These are phyloP conservation scores for Desmophyllum pertusum DNA, from an alignment of 92 coral and sea anemone genomes.

Conservation along the genomic window DNA sequence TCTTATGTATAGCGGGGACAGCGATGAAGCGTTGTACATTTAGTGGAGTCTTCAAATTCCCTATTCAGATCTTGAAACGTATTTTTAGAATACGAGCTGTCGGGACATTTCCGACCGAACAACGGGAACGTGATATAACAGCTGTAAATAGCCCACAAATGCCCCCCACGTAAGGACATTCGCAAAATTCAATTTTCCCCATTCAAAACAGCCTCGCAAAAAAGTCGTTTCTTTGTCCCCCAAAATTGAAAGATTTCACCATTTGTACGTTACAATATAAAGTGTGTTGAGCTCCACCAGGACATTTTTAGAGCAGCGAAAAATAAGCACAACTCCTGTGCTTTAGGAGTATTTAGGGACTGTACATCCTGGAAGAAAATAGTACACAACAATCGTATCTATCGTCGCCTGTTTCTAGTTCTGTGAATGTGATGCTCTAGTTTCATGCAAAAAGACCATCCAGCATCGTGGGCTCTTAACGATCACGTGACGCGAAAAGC, in stretches of 20 bases:
- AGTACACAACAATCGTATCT: conserved; percentile 31
- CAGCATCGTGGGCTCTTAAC: no score
- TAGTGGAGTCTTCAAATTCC: not conserved
- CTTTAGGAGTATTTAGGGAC: conserved; percentile 90
- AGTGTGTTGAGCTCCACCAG: conserved; percentile 91
- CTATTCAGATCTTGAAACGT: not conserved
- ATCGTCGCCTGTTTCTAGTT: conserved; percentile 30
- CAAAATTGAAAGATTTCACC: not conserved
- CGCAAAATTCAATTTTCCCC: conserved; percentile 6
- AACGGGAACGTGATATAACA: no score
- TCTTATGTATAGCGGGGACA: no score
- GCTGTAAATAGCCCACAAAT: no score
- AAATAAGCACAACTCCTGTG: conserved; percentile 95
- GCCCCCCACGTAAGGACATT: no score
- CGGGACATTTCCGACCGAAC: conserved; percentile 2
- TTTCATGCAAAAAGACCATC: no score
- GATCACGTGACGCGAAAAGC: no score
- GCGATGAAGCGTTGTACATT: no score
- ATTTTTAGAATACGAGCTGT: not conserved
- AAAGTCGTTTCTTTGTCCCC: not conserved
- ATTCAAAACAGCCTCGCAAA: not conserved
- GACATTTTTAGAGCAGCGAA: conserved; percentile 91
- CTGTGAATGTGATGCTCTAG: not conserved
- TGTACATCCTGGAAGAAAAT: conserved; percentile 83
- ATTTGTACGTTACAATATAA: conserved; percentile 93